Conservation (phyloP, 2,113 vertebrate species). For the Myotis lucifugus region DNA sequence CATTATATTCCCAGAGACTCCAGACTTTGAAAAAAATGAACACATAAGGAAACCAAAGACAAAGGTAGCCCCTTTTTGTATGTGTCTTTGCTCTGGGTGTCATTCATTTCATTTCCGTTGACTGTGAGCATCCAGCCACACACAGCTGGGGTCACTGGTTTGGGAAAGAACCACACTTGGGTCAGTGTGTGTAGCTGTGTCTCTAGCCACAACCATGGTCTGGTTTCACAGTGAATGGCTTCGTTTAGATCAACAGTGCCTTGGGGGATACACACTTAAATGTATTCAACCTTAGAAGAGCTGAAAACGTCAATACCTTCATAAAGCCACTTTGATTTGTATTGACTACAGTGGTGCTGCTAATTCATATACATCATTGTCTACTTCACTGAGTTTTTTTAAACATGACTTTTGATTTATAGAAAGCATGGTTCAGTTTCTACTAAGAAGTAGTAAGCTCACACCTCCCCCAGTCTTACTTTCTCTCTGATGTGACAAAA, state of each 20-base stretch:
- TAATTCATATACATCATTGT: conserved; percentile 86
- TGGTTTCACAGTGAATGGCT: conserved; percentile 82
- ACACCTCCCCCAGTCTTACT: conserved; percentile 61
- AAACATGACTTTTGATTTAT: conserved; percentile 84
- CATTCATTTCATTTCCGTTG: not conserved
- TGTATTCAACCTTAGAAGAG: conserved; percentile 81
- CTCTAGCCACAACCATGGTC: conserved; percentile 64
- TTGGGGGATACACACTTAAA: conserved; percentile 81
- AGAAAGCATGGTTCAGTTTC: conserved; percentile 80
- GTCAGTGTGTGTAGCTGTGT: conserved; percentile 56
- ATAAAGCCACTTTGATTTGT: conserved; percentile 87
- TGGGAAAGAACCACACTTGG: conserved; percentile 21
- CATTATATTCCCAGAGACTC: not conserved
- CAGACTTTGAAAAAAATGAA: conserved; percentile 45
- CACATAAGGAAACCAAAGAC: conserved; percentile 43
- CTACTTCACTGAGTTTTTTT: conserved; percentile 83
- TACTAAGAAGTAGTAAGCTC: conserved; percentile 67
- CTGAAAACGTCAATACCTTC: conserved; percentile 85
- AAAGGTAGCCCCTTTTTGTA: not conserved
- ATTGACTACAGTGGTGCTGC: conserved; percentile 80
- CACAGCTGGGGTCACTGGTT: not conserved
- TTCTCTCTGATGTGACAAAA: conserved; percentile 60
- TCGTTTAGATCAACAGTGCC: conserved; percentile 81
- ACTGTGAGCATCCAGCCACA: not conserved
- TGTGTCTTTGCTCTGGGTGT: not conserved